phyloP scores from a whole-genome alignment of 2,797 vertebrate genomes.

The Australoheros facetus region DNA sequence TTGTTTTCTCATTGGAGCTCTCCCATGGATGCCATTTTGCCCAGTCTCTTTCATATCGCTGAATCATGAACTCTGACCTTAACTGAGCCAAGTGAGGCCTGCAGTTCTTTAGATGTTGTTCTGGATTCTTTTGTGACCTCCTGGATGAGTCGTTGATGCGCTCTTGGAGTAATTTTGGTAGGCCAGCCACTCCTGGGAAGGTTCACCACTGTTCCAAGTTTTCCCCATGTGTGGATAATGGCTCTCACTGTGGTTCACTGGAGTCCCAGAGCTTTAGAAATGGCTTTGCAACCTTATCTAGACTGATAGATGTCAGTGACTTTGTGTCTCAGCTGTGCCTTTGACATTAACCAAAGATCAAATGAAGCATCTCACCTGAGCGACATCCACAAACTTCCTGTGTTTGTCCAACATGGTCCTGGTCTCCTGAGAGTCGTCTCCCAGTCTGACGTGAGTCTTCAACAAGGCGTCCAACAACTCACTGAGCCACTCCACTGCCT shows the following conservation, averaged over 20 bases:
- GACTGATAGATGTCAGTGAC: not conserved
- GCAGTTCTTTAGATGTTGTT: not conserved
- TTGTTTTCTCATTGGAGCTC: not conserved
- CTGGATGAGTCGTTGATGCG: rapidly evolving
- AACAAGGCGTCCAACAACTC: slow-evolving; percentile 95
- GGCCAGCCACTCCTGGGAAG: not conserved
- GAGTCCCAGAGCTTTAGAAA: not conserved
- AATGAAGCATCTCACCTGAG: slow-evolving; percentile 84
- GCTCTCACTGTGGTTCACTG: not conserved
- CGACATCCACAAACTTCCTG: slow-evolving; percentile 97
- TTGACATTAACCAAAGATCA: not conserved
- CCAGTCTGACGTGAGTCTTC: slow-evolving; percentile 93
- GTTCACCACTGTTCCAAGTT: not conserved
- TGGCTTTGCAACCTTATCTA: not conserved
- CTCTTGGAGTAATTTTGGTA: not conserved
- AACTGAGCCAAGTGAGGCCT: not conserved
- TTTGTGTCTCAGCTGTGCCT: not conserved
- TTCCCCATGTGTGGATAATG: not conserved
- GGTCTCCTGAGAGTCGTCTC: slow-evolving; percentile 94
- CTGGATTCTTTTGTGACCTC: too few relatives aligned
- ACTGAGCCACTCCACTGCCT: slow-evolving; percentile 96
- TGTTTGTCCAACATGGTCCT: slow-evolving; percentile 97
- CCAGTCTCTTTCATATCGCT: not conserved
- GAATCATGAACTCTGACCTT: not conserved
- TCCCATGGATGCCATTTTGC: not conserved